Evolutionary conservation across 2,797 vertebrate species (phyloP).

Genomic region (Pangasius krempfi): DNA sequence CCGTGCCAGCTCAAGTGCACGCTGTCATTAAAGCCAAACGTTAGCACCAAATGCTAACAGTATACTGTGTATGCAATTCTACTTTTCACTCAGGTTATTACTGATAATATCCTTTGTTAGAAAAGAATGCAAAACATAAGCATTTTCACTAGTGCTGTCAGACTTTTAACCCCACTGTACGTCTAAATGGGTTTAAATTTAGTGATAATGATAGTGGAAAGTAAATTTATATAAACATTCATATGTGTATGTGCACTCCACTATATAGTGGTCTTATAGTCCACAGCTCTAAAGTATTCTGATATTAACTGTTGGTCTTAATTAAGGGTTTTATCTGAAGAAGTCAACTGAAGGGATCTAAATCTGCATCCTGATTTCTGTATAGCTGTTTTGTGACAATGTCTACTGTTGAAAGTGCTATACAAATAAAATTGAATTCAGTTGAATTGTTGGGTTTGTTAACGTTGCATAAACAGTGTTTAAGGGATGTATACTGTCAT

Average conservation of each 20-base stretch:
- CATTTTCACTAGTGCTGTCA: neutral
- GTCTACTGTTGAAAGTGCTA: neutral
- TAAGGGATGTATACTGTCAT: slow-evolving; percentile 42
- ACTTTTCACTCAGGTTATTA: too few species aligned
- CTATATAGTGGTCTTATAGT: neutral
- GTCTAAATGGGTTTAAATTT: neutral
- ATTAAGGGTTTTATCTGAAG: neutral
- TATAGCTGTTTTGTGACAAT: neutral
- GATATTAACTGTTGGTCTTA: neutral
- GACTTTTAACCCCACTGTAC: neutral
- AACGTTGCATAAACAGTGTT: slow-evolving; percentile 30
- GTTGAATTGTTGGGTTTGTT: neutral
- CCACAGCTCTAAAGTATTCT: neutral
- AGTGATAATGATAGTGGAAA: neutral
- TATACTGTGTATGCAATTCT: too few species aligned
- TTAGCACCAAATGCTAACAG: too few species aligned
- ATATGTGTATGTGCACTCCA: neutral
- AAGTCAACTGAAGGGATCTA: neutral
- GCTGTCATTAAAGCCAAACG: neutral
- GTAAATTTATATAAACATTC: neutral
- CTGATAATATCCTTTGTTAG: too few species aligned
- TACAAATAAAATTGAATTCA: neutral
- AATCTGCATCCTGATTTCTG: neutral
- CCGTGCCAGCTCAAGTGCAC: too few species aligned
- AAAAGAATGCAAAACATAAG: neutral